Percentiles rank a stretch among this genome's conserved stretches.
Evolutionary conservation across 2,888 invertebrate species (phyloP).

Genomic region (Mystacides longicornis): DNA sequence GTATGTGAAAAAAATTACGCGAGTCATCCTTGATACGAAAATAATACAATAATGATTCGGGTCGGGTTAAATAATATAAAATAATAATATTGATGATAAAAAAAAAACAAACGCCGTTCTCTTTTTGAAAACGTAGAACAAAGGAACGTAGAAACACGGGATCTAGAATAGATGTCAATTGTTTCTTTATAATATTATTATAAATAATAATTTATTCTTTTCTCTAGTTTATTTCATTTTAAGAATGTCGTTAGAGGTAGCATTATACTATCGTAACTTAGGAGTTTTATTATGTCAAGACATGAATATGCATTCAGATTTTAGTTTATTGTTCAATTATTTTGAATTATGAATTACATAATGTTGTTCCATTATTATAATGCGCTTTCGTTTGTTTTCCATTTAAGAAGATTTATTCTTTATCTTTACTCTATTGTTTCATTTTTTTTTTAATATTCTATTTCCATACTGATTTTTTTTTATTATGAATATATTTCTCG

Average conservation of each 20-base stretch:
- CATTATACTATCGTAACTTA: constrained; percentile 8
- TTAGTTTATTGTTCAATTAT: background rate
- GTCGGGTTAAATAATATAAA: background rate
- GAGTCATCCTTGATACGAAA: background rate
- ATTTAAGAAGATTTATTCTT: no score
- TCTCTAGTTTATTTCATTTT: constrained; percentile 12
- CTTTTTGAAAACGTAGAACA: background rate
- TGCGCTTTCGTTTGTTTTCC: no score
- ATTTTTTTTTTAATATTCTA: no score
- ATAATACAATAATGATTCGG: no score
- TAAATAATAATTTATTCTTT: background rate
- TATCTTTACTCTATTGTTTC: no score
- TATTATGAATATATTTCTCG: no score
- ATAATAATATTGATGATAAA: background rate
- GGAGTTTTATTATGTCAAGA: background rate
- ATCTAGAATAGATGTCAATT: background rate
- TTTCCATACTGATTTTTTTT: no score
- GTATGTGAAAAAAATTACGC: background rate
- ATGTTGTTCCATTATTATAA: background rate
- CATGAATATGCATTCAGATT: background rate
- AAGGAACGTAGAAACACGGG: background rate
- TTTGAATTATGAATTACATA: constrained; percentile 2
- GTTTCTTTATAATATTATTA: no score
- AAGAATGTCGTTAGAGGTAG: constrained; percentile 14
- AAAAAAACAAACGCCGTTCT: background rate